These are phyloP conservation scores for Drosophila kikkawai DNA, from an alignment of 1,140 invertebrate genomes.

Conservation along the genomic window DNA sequence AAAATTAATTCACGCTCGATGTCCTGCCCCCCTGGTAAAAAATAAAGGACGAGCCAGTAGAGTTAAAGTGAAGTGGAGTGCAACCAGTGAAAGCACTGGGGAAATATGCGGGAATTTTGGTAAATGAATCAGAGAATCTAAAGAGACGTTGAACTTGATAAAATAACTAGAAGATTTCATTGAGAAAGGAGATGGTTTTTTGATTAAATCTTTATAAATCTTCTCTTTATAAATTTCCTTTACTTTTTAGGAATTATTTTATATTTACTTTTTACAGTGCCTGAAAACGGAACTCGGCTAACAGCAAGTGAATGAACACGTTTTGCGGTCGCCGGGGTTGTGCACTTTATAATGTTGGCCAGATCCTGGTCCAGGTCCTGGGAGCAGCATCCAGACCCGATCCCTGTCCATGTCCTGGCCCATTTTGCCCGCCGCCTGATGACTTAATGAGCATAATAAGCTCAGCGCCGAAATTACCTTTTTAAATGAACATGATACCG, in stretches of 20 bases:
- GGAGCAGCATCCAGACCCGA: constrained; percentile 24
- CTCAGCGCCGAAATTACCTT: constrained; percentile 80
- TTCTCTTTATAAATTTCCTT: too few relatives aligned
- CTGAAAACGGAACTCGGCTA: constrained; percentile 27
- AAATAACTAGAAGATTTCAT: not conserved
- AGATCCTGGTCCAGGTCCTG: constrained; percentile 10
- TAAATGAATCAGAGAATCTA: not conserved
- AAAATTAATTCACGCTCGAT: constrained; percentile 84
- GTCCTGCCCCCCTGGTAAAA: constrained; percentile 59
- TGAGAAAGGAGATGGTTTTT: not conserved
- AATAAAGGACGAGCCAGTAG: constrained; percentile 9
- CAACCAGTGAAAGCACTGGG: constrained; percentile 10
- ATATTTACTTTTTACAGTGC: constrained; percentile 1
- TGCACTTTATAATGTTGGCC: constrained; percentile 71
- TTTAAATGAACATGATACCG: constrained; percentile 80
- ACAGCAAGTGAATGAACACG: constrained; percentile 66
- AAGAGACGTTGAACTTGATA: not conserved
- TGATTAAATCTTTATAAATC: too few relatives aligned
- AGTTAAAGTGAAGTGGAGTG: constrained; percentile 30
- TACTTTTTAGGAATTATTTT: not conserved
- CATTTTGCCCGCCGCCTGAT: constrained; percentile 59
- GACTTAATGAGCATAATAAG: constrained; percentile 84
- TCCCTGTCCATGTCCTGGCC: constrained; percentile 24
- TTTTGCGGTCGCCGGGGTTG: constrained; percentile 60
- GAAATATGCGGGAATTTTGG: not conserved